These are phyloP conservation scores for Habrosyne pyritoides DNA, from an alignment of 2,888 invertebrate species.

Conservation along the genomic window DNA sequence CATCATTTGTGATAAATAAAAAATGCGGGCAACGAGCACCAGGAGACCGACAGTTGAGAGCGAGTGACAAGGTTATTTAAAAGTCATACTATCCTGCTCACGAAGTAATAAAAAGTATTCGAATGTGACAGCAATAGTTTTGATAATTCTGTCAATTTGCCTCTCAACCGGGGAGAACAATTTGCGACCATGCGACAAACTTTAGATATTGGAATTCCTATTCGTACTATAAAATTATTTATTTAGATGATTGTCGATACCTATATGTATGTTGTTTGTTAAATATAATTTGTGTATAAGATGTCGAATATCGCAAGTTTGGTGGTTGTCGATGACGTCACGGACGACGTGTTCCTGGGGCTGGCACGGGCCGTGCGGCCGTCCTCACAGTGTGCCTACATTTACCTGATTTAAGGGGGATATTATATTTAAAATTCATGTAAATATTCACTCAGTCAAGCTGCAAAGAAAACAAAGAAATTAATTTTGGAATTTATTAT, in stretches of 20 bases:
- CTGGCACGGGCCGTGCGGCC: conserved; percentile 63
- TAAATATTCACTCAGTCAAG: conserved; percentile 35
- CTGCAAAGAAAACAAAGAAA: conserved; percentile 21
- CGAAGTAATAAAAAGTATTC: conserved; percentile 8
- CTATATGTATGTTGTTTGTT: background rate
- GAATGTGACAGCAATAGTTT: background rate
- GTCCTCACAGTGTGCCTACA: conserved; percentile 70
- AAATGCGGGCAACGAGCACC: conserved; percentile 38
- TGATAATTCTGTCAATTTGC: background rate
- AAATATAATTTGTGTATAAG: background rate
- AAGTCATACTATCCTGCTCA: conserved; percentile 13
- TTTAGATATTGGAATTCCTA: conserved; percentile 1
- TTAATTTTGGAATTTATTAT: conserved; percentile 11
- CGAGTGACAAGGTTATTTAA: background rate
- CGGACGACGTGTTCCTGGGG: conserved; percentile 45
- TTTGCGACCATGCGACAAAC: conserved; percentile 1
- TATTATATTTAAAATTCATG: conserved; percentile 17
- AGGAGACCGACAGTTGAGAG: conserved; percentile 36
- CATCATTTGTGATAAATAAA: conserved; percentile 48
- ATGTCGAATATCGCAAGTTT: background rate
- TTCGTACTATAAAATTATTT: background rate
- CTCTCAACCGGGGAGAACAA: background rate
- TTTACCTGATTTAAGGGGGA: conserved; percentile 38
- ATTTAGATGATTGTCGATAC: background rate
- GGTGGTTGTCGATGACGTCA: background rate